These are phyloP conservation scores for Cenopis cana DNA, from an alignment of 2,888 invertebrate genomes.

Conservation along the genomic window DNA sequence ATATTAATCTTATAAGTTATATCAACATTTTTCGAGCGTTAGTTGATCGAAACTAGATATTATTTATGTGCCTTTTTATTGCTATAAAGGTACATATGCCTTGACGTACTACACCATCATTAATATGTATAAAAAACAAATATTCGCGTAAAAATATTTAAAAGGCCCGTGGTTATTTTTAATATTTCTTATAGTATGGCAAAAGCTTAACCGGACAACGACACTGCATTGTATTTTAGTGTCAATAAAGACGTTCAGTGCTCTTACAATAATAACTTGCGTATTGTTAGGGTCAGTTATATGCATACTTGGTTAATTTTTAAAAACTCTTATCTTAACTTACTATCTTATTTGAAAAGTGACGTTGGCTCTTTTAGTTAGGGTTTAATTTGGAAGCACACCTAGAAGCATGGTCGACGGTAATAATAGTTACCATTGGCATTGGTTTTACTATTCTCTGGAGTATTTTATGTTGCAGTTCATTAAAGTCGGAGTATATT, in stretches of 20 bases:
- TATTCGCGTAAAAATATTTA: too few species aligned
- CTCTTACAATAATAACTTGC: constrained; percentile 42
- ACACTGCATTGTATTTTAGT: constrained; percentile 43
- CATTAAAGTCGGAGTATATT: constrained; percentile 24
- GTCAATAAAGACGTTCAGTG: constrained; percentile 44
- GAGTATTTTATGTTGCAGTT: constrained; percentile 25
- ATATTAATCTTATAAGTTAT: too few species aligned
- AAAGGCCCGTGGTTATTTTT: not conserved
- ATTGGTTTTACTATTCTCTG: constrained; percentile 31
- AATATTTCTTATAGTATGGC: constrained; percentile 6
- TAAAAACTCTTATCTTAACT: constrained; percentile 19
- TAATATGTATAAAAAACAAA: too few species aligned
- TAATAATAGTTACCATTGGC: constrained; percentile 19
- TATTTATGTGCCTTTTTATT: too few species aligned
- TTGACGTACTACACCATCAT: too few species aligned
- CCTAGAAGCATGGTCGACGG: not conserved
- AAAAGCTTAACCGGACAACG: constrained; percentile 20
- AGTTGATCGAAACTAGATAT: too few species aligned
- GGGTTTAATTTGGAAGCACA: not conserved
- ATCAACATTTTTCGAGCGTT: too few species aligned
- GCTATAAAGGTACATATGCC: too few species aligned
- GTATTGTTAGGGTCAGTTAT: constrained; percentile 42
- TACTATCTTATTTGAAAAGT: not conserved
- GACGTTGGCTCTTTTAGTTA: not conserved
- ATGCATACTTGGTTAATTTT: constrained; percentile 17